Evolutionary conservation across 92 coral and sea anemone genomes (phyloP).

Genomic region (Epizoanthus fatuus): DNA sequence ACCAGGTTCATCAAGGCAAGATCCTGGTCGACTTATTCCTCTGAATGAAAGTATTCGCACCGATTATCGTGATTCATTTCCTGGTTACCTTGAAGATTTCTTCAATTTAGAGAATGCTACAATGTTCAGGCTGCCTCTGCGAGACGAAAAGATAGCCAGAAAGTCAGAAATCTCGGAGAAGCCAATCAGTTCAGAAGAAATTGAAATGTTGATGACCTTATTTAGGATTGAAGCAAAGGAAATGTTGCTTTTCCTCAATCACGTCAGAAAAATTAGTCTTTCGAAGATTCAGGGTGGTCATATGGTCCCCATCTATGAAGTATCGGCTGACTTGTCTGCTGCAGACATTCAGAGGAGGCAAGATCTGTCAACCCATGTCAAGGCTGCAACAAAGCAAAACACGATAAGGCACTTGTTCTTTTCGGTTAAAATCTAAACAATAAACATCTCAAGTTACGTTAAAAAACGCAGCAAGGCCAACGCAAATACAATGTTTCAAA

Average conservation of each 20-base stretch:
- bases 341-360: slow-evolving; percentile 52
- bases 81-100: slow-evolving; percentile 82
- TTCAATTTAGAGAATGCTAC: slow-evolving; percentile 77
- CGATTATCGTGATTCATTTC: slow-evolving; percentile 78
- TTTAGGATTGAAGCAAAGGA: slow-evolving; percentile 78
- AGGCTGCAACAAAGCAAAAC: slow-evolving; percentile 29
- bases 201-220: slow-evolving; percentile 48
- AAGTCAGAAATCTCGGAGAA: slow-evolving; percentile 72
- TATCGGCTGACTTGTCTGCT: slow-evolving; percentile 56
- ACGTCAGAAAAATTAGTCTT: slow-evolving; percentile 77
- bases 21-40: slow-evolving; percentile 87
- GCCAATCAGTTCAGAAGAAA: slow-evolving; percentile 11
- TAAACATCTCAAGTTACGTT: no score
- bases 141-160: slow-evolving; percentile 54
- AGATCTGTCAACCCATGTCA: slow-evolving; percentile 59
- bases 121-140: slow-evolving; percentile 91
- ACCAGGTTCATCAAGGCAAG: slow-evolving; percentile 69
- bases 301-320: slow-evolving; percentile 57
- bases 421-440: no score
- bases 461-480: no score
- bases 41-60: slow-evolving; percentile 47
- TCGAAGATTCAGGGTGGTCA: slow-evolving; percentile 69
- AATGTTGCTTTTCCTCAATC: slow-evolving; percentile 80
- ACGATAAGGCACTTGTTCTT: no score
- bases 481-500: no score